phyloP scores from a whole-genome alignment of 2,113 vertebrate genomes.

The Sylvilagus bachmani region DNA sequence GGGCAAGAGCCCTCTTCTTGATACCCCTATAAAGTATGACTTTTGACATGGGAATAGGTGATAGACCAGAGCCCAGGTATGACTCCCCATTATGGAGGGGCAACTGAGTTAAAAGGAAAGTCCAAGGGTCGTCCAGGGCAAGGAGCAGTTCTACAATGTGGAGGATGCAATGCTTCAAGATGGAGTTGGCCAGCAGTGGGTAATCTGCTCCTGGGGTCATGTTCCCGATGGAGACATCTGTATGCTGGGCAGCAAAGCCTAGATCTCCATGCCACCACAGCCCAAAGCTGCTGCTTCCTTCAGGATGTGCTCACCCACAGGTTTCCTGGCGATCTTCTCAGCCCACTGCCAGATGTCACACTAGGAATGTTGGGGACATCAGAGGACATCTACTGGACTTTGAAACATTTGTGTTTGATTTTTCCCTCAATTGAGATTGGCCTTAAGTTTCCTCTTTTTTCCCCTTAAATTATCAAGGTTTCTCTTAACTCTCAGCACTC shows the following conservation, averaged over 20 bases:
- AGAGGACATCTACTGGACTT: not conserved
- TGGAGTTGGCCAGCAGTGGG: not conserved
- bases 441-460: not conserved
- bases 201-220: not conserved
- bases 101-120: not conserved
- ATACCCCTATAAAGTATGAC: not conserved
- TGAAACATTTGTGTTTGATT: not conserved
- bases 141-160: not conserved
- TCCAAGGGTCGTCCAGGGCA: not conserved
- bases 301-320: not conserved
- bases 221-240: not conserved
- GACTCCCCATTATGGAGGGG: not conserved
- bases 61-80: not conserved
- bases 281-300: not conserved
- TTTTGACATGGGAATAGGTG: not conserved
- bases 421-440: not conserved
- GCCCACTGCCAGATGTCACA: not conserved
- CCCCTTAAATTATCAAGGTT: not conserved
- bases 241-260: not conserved
- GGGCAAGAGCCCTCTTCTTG: not conserved
- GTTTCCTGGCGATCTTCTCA: not conserved
- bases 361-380: not conserved
- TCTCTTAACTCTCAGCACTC: not conserved
- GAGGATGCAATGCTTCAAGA: not conserved
- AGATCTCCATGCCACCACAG: not conserved